Evolutionary conservation across 2,113 vertebrate species (phyloP), one percentile per base, ranked within the genome.

Genomic region (Callionymus lyra): DNA sequence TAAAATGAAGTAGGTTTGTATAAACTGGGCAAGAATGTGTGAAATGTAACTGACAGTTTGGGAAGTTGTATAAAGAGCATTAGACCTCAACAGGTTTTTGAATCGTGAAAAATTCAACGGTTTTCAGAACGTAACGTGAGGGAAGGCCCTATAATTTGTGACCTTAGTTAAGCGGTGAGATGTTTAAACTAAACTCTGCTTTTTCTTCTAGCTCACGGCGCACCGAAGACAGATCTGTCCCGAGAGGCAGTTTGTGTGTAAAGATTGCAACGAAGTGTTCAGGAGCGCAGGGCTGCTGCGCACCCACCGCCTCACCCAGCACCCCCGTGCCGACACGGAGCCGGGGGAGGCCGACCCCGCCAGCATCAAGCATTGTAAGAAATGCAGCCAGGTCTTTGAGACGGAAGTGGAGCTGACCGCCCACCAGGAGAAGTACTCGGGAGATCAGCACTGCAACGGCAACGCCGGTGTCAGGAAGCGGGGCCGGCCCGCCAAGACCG

Each of bases 191-290:
- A 8, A 13, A 11, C 13, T 2, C 9, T 21, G 10, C 46, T 6
- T 19, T 6, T 0, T 46, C 3, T 51, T 5, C 1, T 49, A 87
- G 85, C 59, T 87, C 43, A 87, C 63, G 15, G 49, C 80, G 12
- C 86, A 88, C 38, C 71, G 85, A 54, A 67, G 85, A 52, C 82
- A 87, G 39, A 68, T 83, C 47, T 88, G 86, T 71, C 81, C 82
- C 3, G 85, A 86, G 65, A 80, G 69, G 27, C 85, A 84, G 59
- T 65, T 84, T 40, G 63, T 63, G 1, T 87, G 86, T 55, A 84
- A 79, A 74, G 84, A 85, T 68, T 87, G 86, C 65, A 80, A 69
- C 16, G 77, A 84, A 60, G 74, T 61, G 17, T 87, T 86, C 59
- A 52, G 84, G 2, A 84, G 81, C 50, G 72, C 78, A 1, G 80